Base-by-base conservation (phyloP, 2,888 invertebrate genomes). In the Acrocera orbiculus region DNA sequence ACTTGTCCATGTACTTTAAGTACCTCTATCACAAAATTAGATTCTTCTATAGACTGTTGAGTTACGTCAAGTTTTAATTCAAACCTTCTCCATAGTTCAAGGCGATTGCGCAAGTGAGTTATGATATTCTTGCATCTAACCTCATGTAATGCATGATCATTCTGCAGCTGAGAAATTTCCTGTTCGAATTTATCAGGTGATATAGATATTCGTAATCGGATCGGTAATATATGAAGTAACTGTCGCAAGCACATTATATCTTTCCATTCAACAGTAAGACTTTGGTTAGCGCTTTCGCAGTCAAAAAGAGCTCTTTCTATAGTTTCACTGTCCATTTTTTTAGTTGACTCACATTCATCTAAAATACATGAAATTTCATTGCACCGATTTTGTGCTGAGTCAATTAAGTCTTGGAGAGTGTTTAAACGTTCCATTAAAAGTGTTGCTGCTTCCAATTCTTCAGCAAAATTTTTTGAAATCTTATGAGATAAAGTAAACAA, bases 11-110 rank as follows among this genome's bases (percentile, higher is more conserved):
- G 83, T 1, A 85, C 77, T 1, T 80, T 79, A 10, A 85, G 64
- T 37, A 85, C 61, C 44, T 85, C 83, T 64, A 82, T 80, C 82
- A 85, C 82, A 47, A 82, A 85, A 53, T 85, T 83, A 0, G 83
- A 80, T 47, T 85, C 83, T 35, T 81, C 71, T 1, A 83, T 81
- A 0, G 80, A 81, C 32, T 80, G 76, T 41, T 82, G 80, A 9
- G 85, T 81, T 52, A 74, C 50, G 46, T 85, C 83, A 44, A 85
- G 55, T 46, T 82, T 80, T 3, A 70, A 63, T 50, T 83, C 83
- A 52, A 80, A 83, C 16, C 79, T 63, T 35, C 73, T 65, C 85
- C 85, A 86, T 16, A 85, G 59, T 3, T 67, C 67, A 24, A 78
- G 57, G 6, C 77, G 69, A 34, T 69, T 67, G 22, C 71, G 67